phyloP scores from a whole-genome alignment of 2,113 vertebrate species.

The Polypterus bichir region DNA sequence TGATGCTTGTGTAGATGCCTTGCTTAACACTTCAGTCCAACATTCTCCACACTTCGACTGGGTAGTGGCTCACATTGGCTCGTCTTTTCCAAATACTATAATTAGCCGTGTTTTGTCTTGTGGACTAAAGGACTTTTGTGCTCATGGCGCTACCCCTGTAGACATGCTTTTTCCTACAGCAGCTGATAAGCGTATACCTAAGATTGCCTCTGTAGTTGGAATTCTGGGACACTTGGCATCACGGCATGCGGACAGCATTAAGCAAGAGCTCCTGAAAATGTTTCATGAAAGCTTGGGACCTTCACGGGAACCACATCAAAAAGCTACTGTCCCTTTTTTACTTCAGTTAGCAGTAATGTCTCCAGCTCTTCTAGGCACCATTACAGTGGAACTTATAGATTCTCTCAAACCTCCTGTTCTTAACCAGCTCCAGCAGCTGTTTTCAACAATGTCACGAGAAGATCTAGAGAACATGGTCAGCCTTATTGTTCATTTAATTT shows the following conservation, averaged over 20 bases:
- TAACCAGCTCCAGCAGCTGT: conserved; percentile 72
- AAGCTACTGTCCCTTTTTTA: conserved; percentile 71
- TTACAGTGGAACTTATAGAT: conserved; percentile 76
- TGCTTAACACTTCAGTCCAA: conserved; percentile 83
- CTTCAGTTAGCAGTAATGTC: conserved; percentile 82
- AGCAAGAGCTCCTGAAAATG: conserved; percentile 76
- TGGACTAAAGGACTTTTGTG: conserved; percentile 83
- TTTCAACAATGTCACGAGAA: conserved; percentile 60
- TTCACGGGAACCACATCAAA: conserved; percentile 46
- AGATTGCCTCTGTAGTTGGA: conserved; percentile 84
- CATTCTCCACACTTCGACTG: conserved; percentile 93
- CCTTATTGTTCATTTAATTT: conserved; percentile 73
- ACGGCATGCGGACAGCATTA: conserved; percentile 77
- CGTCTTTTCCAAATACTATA: conserved; percentile 84
- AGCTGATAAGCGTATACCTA: conserved; percentile 64
- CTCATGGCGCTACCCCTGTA: conserved; percentile 36
- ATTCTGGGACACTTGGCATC: conserved; percentile 79
- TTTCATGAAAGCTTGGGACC: conserved; percentile 76
- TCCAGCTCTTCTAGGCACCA: conserved; percentile 64
- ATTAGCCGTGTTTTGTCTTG: conserved; percentile 83
- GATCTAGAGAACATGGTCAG: conserved; percentile 76
- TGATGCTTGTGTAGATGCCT: conserved; percentile 79
- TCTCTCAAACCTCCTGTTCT: conserved; percentile 65
- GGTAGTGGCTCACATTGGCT: conserved; percentile 92
- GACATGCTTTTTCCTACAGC: conserved; percentile 42